Evolutionary conservation across 2,888 invertebrate genomes (phyloP).

Genomic region (Metacarcinus magister): DNA sequence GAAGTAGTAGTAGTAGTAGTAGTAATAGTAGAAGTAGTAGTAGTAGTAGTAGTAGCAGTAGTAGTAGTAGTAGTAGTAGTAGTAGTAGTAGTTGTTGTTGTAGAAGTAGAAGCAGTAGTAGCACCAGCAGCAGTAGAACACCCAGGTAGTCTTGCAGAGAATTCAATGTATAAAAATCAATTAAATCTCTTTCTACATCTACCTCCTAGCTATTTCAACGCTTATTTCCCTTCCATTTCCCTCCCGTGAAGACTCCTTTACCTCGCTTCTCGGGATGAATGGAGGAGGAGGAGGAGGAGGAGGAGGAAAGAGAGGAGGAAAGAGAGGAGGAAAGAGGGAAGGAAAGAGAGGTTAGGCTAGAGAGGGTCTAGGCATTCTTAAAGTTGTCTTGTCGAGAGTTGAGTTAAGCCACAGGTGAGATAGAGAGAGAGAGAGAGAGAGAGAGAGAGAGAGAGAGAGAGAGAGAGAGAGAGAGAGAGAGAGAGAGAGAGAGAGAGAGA

Average conservation of each 20-base stretch:
- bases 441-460: background rate
- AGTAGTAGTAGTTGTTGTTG: no score
- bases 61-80: no score
- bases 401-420: background rate
- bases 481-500: background rate
- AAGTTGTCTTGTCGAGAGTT: constrained; percentile 12
- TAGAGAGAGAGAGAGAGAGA: constrained; percentile 14
- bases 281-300: background rate
- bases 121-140: no score
- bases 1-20: background rate
- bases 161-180: background rate
- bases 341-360: background rate
- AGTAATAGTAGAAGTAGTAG: background rate
- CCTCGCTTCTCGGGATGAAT: background rate
- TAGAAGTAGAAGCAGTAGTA: no score
- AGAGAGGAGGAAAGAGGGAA: background rate
- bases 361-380: background rate
- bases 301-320: background rate
- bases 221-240: constrained; percentile 12
- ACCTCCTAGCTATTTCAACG: background rate
- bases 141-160: no score
- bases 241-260: background rate
- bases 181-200: background rate
- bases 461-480: no score
- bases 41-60: no score